Percentiles rank a stretch among this genome's conserved stretches.
These are phyloP conservation scores for Polypedilum pembai DNA, from an alignment of 1,140 invertebrate species.

Conservation along the genomic window DNA sequence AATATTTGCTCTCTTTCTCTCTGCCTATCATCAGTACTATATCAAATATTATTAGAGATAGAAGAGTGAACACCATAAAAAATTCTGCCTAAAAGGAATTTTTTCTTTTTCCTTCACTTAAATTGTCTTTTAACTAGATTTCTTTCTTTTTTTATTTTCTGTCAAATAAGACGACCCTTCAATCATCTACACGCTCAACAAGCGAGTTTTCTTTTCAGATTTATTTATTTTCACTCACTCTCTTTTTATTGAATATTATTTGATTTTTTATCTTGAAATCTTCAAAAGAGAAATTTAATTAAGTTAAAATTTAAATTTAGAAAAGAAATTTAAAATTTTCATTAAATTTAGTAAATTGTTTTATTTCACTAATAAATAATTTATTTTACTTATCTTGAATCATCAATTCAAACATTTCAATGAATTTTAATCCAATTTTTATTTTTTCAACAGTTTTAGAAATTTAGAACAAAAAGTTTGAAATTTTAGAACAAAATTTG, in stretches of 20 bases:
- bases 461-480: too few relatives aligned
- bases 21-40: constrained; percentile 16
- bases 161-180: not conserved
- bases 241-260: not conserved
- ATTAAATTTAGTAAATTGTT: too few relatives aligned
- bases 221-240: not conserved
- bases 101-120: not conserved
- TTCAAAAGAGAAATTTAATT: too few relatives aligned
- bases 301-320: too few relatives aligned
- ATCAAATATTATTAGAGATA: constrained; percentile 16
- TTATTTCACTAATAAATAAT: too few relatives aligned
- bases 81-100: constrained; percentile 4
- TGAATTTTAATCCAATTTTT: too few relatives aligned
- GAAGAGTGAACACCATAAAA: not conserved
- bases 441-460: too few relatives aligned
- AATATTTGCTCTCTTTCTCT: constrained; percentile 17
- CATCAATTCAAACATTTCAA: too few relatives aligned
- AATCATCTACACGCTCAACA: constrained; percentile 10
- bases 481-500: too few relatives aligned
- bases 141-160: not conserved
- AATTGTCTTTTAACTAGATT: constrained; percentile 10
- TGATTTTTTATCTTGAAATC: too few relatives aligned
- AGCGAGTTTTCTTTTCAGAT: not conserved
- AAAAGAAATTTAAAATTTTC: too few relatives aligned
- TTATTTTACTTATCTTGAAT: too few relatives aligned